phyloP scores from a whole-genome alignment of 2,888 invertebrate genomes.

The Coelinius sp. region DNA sequence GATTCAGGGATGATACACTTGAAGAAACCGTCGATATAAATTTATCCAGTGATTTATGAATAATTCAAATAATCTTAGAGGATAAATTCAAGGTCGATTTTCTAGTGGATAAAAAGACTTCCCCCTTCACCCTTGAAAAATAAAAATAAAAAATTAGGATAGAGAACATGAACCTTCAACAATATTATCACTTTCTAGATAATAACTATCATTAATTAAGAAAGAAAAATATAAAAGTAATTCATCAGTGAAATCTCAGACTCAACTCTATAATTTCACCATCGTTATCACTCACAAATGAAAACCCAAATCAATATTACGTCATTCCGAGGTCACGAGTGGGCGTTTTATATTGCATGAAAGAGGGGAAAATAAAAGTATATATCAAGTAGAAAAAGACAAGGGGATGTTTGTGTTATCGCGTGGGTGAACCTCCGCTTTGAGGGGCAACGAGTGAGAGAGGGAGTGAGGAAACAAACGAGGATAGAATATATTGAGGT shows the following conservation, averaged over 20 bases:
- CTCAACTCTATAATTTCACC: neutral
- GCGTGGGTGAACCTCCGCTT: slow-evolving; percentile 15
- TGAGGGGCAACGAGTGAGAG: slow-evolving; percentile 2
- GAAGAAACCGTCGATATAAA: neutral
- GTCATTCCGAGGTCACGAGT: neutral
- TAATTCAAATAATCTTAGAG: neutral
- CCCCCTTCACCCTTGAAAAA: too few relatives aligned
- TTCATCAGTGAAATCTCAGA: neutral
- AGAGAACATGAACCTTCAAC: too few relatives aligned
- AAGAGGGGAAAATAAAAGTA: neutral
- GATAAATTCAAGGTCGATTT: neutral
- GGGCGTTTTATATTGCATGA: neutral
- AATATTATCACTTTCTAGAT: too few relatives aligned
- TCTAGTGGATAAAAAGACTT: neutral
- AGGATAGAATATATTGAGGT: neutral
- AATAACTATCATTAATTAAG: neutral
- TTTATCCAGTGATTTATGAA: neutral
- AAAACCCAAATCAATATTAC: slow-evolving; percentile 6
- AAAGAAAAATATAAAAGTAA: neutral
- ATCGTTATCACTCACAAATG: neutral
- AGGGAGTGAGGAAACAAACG: neutral
- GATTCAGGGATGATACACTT: too few relatives aligned
- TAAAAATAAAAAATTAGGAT: too few relatives aligned
- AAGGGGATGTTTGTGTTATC: neutral
- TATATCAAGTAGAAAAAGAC: neutral